Evolutionary conservation across 2,797 vertebrate genomes (phyloP).

Genomic region (Hippoglossus hippoglossus): DNA sequence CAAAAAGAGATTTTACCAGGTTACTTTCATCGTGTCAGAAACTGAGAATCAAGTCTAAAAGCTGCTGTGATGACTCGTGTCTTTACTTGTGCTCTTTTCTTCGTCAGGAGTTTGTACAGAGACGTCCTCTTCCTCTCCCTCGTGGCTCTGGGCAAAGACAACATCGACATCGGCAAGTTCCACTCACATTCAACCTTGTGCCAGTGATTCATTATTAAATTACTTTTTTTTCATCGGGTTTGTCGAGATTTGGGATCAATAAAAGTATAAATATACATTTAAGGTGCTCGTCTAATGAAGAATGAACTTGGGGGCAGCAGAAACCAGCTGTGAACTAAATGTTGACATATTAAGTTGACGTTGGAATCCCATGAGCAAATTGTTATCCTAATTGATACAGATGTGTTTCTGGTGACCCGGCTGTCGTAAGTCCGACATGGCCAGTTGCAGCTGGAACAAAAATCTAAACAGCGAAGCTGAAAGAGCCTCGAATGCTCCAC

Average conservation of each 20-base stretch:
- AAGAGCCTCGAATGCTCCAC: not conserved
- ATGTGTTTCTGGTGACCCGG: too few relatives aligned
- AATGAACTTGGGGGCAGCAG: not conserved
- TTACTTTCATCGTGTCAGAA: too few relatives aligned
- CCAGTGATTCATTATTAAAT: too few relatives aligned
- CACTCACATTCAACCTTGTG: not conserved
- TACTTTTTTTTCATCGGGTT: too few relatives aligned
- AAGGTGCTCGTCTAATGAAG: not conserved
- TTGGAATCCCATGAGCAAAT: too few relatives aligned
- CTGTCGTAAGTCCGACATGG: too few relatives aligned
- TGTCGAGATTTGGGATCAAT: too few relatives aligned
- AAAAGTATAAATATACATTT: not conserved
- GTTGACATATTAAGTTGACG: not conserved
- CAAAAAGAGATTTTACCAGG: too few relatives aligned
- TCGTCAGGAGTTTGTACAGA: conserved; percentile 94
- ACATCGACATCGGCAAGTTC: conserved; percentile 95
- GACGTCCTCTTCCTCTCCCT: conserved; percentile 97
- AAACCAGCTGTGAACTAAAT: not conserved
- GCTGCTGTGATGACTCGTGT: not conserved
- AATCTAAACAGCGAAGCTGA: not conserved
- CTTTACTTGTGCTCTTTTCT: conserved; percentile 1
- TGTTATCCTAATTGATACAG: too few relatives aligned
- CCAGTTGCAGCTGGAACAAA: too few relatives aligned
- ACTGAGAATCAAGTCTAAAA: not conserved
- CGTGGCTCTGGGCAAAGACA: conserved; percentile 96